Percentiles rank a stretch among this genome's conserved stretches.
Evolutionary conservation across 2,797 vertebrate genomes (phyloP).

Genomic region (Euphonia xanthogaster): DNA sequence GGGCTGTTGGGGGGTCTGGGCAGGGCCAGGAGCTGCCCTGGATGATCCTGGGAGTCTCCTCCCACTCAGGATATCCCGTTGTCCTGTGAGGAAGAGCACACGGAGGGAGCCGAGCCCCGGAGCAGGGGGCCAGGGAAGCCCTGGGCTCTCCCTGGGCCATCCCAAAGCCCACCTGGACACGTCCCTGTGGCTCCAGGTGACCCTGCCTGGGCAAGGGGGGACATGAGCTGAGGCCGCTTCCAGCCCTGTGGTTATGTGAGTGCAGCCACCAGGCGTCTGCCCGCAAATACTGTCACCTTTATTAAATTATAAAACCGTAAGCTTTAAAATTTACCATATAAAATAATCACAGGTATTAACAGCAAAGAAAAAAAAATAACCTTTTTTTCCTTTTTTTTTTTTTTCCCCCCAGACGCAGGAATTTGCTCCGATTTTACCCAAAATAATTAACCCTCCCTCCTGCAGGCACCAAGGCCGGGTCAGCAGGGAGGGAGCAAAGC

Average conservation of each 20-base stretch:
- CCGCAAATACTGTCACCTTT: not conserved
- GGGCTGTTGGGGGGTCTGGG: rapidly evolving
- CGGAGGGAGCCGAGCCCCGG: not conserved
- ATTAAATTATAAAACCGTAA: conserved; percentile 44
- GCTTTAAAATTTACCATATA: conserved; percentile 41
- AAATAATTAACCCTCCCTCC: not conserved
- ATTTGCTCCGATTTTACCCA: not conserved
- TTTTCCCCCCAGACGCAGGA: not conserved
- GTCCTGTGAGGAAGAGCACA: not conserved
- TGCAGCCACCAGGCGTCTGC: not conserved
- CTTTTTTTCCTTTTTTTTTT: not conserved
- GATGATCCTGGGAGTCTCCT: rapidly evolving
- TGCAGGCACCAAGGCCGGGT: not conserved
- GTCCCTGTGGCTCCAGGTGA: not conserved
- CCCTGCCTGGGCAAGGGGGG: not conserved
- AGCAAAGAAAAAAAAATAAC: not conserved
- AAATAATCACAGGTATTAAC: conserved; percentile 29
- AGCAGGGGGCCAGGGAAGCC: not conserved
- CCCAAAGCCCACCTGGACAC: not conserved
- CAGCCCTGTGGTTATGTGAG: not conserved
- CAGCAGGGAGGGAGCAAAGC: not conserved
- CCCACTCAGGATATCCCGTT: not conserved
- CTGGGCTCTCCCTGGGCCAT: not conserved
- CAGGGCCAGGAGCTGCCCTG: rapidly evolving
- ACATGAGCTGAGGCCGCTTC: not conserved